Percentiles rank a stretch among this genome's conserved stretches.
Conservation (phyloP, 2,888 invertebrate genomes). For the Ommatoiulus sabulosus region DNA sequence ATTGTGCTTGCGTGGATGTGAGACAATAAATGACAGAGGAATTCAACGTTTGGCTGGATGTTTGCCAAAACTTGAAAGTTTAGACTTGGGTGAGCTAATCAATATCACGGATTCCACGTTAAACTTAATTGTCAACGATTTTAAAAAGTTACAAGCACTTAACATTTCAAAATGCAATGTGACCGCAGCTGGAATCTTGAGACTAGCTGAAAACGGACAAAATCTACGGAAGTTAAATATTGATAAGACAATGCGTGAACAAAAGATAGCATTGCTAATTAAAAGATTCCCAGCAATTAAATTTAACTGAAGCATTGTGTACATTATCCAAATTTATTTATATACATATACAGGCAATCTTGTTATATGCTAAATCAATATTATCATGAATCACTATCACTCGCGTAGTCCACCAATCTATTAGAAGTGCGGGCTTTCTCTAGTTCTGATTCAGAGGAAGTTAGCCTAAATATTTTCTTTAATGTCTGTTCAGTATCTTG, state of each 20-base stretch:
- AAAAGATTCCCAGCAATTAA: background rate
- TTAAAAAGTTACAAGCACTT: background rate
- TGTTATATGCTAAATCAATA: background rate
- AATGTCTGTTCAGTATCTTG: background rate
- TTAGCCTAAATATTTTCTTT: constrained; percentile 33
- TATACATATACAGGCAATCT: background rate
- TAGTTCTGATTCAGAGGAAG: background rate
- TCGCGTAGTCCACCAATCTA: background rate
- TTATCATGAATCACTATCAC: background rate
- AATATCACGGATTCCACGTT: background rate
- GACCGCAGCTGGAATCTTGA: background rate
- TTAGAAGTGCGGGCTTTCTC: background rate
- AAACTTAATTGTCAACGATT: background rate
- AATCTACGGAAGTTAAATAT: background rate
- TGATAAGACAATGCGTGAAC: background rate
- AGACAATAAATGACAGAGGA: background rate
- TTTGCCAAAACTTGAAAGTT: constrained; percentile 13
- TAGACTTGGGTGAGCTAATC: background rate
- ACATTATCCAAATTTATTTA: background rate
- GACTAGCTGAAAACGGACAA: background rate
- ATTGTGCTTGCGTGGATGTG: background rate
- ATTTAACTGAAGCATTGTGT: background rate
- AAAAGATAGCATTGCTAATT: background rate
- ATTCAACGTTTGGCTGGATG: background rate
- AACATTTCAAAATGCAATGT: background rate